Conservation (phyloP, 2,888 invertebrate genomes). For the Sinopyrophorus schimmeli region DNA sequence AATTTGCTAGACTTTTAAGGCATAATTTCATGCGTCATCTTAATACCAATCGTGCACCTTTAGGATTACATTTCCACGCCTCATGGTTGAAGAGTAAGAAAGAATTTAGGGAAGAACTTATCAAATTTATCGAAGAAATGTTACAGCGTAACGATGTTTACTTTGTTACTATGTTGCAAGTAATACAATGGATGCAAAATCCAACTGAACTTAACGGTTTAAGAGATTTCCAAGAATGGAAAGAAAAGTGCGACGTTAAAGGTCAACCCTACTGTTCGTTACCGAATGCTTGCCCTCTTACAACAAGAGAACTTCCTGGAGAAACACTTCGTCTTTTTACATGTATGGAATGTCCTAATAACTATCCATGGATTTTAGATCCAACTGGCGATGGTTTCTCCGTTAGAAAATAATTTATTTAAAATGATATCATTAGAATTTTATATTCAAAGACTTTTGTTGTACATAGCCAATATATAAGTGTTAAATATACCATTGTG, state of each 20-base stretch:
- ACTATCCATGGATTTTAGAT: constrained; percentile 93
- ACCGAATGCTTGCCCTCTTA: constrained; percentile 88
- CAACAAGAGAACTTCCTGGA: constrained; percentile 87
- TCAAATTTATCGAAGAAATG: constrained; percentile 94
- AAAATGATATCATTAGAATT: constrained; percentile 11
- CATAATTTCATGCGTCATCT: constrained; percentile 96
- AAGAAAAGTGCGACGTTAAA: constrained; percentile 92
- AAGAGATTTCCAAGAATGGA: constrained; percentile 93
- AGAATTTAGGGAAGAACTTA: constrained; percentile 87
- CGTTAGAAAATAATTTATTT: constrained; percentile 67
- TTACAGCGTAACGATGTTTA: constrained; percentile 86
- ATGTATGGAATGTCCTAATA: constrained; percentile 94
- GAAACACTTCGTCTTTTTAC: constrained; percentile 91
- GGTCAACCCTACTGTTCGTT: constrained; percentile 91
- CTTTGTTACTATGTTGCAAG: constrained; percentile 86
- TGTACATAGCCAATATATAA: constrained; percentile 34
- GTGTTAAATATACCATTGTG: constrained; percentile 22
- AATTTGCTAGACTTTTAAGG: constrained; percentile 84
- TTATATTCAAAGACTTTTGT: constrained; percentile 33
- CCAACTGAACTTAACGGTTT: constrained; percentile 85
- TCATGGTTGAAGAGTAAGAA: constrained; percentile 94
- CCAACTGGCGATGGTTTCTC: constrained; percentile 93
- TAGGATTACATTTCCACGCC: constrained; percentile 92
- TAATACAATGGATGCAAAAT: constrained; percentile 96
- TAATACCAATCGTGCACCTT: constrained; percentile 89